A percentile compares a stretch with the other conserved stretches of the same genome.
phyloP scores from a whole-genome alignment of 2,113 vertebrate species.

The Mesitornis unicolor region DNA sequence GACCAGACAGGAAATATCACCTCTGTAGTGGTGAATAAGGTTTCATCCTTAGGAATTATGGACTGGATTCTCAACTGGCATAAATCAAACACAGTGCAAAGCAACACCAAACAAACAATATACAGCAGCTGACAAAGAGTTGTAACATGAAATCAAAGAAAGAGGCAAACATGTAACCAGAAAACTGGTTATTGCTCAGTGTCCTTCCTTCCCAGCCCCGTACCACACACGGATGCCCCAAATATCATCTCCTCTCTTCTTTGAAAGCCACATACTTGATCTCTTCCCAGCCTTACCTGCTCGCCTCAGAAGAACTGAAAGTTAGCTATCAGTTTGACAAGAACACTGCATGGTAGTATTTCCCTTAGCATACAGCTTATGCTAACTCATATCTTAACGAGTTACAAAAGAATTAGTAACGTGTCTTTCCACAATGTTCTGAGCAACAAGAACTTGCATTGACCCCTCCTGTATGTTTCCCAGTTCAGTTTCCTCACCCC shows the following conservation, averaged over 20 bases:
- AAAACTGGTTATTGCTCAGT: background rate
- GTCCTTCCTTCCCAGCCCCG: background rate
- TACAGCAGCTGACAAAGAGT: background rate
- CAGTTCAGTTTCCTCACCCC: too few relatives aligned
- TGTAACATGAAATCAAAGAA: background rate
- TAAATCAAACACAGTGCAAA: background rate
- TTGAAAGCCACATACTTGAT: background rate
- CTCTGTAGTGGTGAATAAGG: background rate
- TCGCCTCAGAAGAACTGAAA: background rate
- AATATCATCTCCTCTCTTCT: background rate
- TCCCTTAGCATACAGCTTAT: background rate
- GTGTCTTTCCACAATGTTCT: too few relatives aligned
- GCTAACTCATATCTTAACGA: rapidly evolving
- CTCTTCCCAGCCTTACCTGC: background rate
- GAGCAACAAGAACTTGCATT: background rate
- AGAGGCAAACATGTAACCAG: background rate
- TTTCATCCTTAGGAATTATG: background rate
- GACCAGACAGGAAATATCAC: background rate
- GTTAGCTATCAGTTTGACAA: background rate
- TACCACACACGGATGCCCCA: background rate
- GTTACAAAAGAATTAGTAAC: background rate
- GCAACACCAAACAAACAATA: background rate
- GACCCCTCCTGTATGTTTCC: background rate
- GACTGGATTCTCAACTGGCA: background rate
- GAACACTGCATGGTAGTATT: background rate